phyloP scores from a whole-genome alignment of 2,113 vertebrate genomes.

The Apteryx mantelli region DNA sequence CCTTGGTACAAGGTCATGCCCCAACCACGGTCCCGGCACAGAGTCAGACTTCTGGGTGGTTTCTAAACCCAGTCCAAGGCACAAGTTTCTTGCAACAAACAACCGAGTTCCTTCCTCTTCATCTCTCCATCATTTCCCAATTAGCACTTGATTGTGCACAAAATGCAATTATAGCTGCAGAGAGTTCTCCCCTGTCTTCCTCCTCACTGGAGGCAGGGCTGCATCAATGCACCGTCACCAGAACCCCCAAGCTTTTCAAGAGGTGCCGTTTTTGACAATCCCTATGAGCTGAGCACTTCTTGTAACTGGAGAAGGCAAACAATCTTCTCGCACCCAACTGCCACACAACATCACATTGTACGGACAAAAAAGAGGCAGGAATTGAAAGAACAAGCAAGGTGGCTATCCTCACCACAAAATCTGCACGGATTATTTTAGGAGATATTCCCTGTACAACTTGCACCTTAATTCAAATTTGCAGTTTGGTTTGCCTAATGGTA shows the following conservation, averaged over 20 bases:
- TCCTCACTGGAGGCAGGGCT: too few species aligned
- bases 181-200: too few species aligned
- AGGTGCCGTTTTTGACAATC: background rate
- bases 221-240: background rate
- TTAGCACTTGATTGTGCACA: too few species aligned
- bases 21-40: too few species aligned
- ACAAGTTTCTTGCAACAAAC: too few species aligned
- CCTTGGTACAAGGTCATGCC: too few species aligned
- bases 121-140: too few species aligned
- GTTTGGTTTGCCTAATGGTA: background rate
- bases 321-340: background rate
- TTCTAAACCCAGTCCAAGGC: too few species aligned
- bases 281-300: background rate
- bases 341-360: fast-evolving
- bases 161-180: too few species aligned
- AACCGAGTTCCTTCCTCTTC: too few species aligned
- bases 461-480: slow-evolving; percentile 14
- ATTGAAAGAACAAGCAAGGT: background rate
- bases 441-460: background rate
- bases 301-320: background rate
- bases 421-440: background rate
- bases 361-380: background rate
- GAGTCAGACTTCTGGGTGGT: too few species aligned
- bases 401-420: background rate
- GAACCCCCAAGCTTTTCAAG: background rate